Conservation (phyloP, 2,113 vertebrate genomes). For the Lonchura striata region DNA sequence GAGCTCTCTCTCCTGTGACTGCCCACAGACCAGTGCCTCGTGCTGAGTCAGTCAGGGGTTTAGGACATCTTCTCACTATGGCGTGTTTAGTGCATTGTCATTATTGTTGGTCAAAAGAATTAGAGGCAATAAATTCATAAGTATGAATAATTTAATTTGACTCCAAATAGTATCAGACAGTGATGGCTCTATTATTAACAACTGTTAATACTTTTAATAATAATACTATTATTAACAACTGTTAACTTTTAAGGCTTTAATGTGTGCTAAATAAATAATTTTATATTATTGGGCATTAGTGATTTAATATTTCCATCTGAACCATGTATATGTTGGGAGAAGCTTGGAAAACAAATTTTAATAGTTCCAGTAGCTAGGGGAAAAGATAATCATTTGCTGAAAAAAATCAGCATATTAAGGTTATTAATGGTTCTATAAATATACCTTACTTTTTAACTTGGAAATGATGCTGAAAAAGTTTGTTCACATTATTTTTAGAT, state of each 20-base stretch:
- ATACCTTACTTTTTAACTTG: neutral
- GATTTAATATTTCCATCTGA: neutral
- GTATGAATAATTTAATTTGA: neutral
- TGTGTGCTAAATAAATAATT: neutral
- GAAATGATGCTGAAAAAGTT: neutral
- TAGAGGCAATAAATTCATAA: neutral
- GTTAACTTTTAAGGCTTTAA: neutral
- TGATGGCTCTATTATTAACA: neutral
- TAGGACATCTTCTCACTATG: neutral
- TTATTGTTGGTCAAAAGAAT: neutral
- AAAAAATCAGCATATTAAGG: neutral
- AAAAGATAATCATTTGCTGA: neutral
- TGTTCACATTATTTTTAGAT: neutral
- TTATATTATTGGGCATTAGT: neutral
- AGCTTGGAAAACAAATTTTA: neutral
- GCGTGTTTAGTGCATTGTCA: neutral
- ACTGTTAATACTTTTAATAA: neutral
- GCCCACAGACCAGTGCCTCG: fast-evolving
- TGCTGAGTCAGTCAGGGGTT: neutral
- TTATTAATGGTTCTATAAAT: neutral
- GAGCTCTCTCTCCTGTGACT: neutral
- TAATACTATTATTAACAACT: too few relatives aligned
- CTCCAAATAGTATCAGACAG: neutral
- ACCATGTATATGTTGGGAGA: neutral
- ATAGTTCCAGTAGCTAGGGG: neutral